Percentiles rank a stretch among this genome's conserved stretches.
Evolutionary conservation across 2,113 vertebrate species (phyloP).

Genomic region (Antechinus flavipes): DNA sequence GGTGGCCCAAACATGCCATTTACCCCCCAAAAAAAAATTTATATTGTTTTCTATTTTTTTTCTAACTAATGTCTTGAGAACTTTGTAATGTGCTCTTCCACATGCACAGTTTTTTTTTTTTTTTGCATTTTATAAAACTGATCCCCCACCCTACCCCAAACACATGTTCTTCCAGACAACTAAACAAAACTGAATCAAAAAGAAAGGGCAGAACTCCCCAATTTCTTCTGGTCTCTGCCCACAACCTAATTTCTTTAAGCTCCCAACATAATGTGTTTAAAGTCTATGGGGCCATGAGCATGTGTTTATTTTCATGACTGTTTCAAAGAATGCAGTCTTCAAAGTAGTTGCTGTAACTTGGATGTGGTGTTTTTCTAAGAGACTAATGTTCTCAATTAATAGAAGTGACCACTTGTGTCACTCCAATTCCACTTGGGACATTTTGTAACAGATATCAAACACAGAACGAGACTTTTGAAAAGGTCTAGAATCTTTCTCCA

Average conservation of each 20-base stretch:
- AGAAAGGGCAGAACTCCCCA: slow-evolving; percentile 25
- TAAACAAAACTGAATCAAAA: slow-evolving; percentile 21
- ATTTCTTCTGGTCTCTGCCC: slow-evolving; percentile 30
- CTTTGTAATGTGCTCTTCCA: not conserved
- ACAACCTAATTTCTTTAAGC: slow-evolving; percentile 48
- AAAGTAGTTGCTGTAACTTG: slow-evolving; percentile 14
- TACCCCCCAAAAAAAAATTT: not conserved
- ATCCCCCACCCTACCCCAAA: slow-evolving; percentile 1
- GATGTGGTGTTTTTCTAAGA: slow-evolving; percentile 12
- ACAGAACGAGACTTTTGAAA: slow-evolving; percentile 42
- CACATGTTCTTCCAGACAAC: slow-evolving; percentile 30
- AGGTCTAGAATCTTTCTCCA: slow-evolving; percentile 2
- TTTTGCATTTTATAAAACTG: slow-evolving; percentile 52
- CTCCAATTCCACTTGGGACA: not conserved
- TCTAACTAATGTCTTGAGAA: slow-evolving; percentile 23
- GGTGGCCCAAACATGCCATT: not conserved
- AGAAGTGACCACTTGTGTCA: not conserved
- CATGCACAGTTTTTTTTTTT: not conserved
- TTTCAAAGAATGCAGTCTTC: slow-evolving; percentile 29
- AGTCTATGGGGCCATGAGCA: not conserved
- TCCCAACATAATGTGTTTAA: not conserved
- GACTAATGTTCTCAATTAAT: slow-evolving; percentile 1
- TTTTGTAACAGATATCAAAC: slow-evolving; percentile 38
- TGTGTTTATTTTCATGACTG: slow-evolving; percentile 6
- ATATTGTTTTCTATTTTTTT: slow-evolving; percentile 36